phyloP scores from a whole-genome alignment of 2,888 invertebrate species.

The Ophioninae sp. region DNA sequence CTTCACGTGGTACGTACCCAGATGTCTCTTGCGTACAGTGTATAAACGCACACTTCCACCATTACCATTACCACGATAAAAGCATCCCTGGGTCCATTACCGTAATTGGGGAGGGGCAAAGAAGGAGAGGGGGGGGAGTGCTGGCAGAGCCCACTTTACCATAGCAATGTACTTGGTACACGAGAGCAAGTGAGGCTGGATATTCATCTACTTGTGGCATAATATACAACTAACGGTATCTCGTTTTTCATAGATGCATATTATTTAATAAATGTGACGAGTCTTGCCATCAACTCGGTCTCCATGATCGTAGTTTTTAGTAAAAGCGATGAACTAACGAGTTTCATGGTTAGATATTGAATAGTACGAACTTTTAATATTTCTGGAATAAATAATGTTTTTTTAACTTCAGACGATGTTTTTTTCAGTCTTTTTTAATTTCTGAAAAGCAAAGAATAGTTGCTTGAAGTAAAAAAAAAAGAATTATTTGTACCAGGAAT shows the following conservation, averaged over 20 bases:
- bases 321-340: not conserved
- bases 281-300: not conserved
- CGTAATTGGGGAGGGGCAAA: conserved; percentile 67
- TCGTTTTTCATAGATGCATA: conserved; percentile 12
- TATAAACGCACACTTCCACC: conserved; percentile 59
- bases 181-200: conserved; percentile 40
- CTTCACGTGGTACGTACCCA: conserved; percentile 49
- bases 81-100: conserved; percentile 71
- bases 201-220: conserved; percentile 58
- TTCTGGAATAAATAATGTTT: too few relatives aligned
- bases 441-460: too few relatives aligned
- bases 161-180: conserved; percentile 36
- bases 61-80: conserved; percentile 68
- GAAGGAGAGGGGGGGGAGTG: conserved; percentile 32
- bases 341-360: not conserved
- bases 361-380: too few relatives aligned
- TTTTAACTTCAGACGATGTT: too few relatives aligned
- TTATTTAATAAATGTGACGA: conserved; percentile 1
- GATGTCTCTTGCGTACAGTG: conserved; percentile 57
- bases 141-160: conserved; percentile 46
- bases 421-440: too few relatives aligned
- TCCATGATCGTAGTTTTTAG: too few relatives aligned
- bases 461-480: too few relatives aligned
- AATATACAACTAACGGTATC: conserved; percentile 39
- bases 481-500: too few relatives aligned